A percentile compares a stretch with the other conserved stretches of the same genome.
Evolutionary conservation across 1,140 invertebrate genomes (phyloP).

Genomic region (Bombus pyrosoma): DNA sequence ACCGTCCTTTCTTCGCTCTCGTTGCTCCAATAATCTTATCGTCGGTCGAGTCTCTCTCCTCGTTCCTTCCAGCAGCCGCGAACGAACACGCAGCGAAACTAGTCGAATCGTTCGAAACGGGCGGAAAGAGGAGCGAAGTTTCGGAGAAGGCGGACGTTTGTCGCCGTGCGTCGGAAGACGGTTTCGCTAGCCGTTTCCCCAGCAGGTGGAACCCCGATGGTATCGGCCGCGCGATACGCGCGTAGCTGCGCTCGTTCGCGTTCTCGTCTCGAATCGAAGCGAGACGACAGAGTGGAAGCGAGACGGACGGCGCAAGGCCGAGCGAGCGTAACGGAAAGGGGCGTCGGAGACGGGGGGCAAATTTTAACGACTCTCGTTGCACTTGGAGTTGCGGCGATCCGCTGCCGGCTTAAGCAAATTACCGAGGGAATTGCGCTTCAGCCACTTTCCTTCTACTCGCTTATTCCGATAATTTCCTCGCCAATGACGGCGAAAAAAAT

Average conservation of each 20-base stretch:
- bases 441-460: slow-evolving; percentile 63
- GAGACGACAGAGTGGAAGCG: slow-evolving; percentile 3
- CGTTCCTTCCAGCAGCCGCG: too few relatives aligned
- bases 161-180: too few relatives aligned
- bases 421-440: slow-evolving; percentile 61
- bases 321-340: neutral
- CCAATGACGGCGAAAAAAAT: slow-evolving; percentile 43
- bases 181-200: too few relatives aligned
- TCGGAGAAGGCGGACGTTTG: too few relatives aligned
- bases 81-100: fast-evolving
- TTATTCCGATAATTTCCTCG: slow-evolving; percentile 66
- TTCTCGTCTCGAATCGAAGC: slow-evolving; percentile 49
- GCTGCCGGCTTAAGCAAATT: slow-evolving; percentile 69
- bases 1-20: too few relatives aligned
- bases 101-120: too few relatives aligned
- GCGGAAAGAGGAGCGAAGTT: too few relatives aligned
- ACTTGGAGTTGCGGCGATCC: slow-evolving; percentile 63
- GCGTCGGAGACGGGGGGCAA: slow-evolving; percentile 27
- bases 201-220: too few relatives aligned
- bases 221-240: slow-evolving; percentile 26
- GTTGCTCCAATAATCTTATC: too few relatives aligned
- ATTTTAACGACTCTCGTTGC: slow-evolving; percentile 70
- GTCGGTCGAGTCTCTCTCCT: too few relatives aligned
- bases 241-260: slow-evolving; percentile 51
- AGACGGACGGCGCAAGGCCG: slow-evolving; percentile 5